A percentile compares a stretch with the other conserved stretches of the same genome.
These are phyloP conservation scores for Rhagophthalmus giganteus DNA, from an alignment of 2,888 invertebrate genomes.

Conservation along the genomic window DNA sequence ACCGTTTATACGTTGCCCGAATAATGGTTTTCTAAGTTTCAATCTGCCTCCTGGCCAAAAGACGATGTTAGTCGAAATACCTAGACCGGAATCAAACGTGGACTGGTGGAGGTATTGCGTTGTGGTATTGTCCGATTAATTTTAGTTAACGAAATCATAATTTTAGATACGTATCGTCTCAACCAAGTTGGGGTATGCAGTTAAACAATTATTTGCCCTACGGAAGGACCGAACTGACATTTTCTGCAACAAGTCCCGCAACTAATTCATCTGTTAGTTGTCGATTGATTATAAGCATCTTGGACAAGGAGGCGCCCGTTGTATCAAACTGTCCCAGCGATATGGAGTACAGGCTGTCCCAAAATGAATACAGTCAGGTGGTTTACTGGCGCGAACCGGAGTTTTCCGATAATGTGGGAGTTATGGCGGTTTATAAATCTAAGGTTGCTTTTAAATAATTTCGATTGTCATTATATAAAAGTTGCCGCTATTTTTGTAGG, in stretches of 20 bases:
- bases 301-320: slow-evolving; percentile 61
- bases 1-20: slow-evolving; percentile 67
- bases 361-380: slow-evolving; percentile 59
- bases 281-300: slow-evolving; percentile 62
- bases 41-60: slow-evolving; percentile 58
- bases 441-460: slow-evolving; percentile 56
- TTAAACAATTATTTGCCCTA: slow-evolving; percentile 62
- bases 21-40: slow-evolving; percentile 59
- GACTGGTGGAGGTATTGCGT: slow-evolving; percentile 65
- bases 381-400: slow-evolving; percentile 69
- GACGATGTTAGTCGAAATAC: slow-evolving; percentile 57
- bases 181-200: slow-evolving; percentile 65
- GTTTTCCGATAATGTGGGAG: slow-evolving; percentile 62
- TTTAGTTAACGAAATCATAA: too few relatives aligned
- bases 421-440: slow-evolving; percentile 63
- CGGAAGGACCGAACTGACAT: slow-evolving; percentile 63
- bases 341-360: slow-evolving; percentile 61
- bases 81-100: slow-evolving; percentile 65
- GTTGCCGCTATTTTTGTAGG: slow-evolving; percentile 49
- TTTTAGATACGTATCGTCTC: slow-evolving; percentile 61
- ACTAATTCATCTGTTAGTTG: slow-evolving; percentile 62
- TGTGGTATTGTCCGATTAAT: too few relatives aligned
- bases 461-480: background rate
- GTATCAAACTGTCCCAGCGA: slow-evolving; percentile 65
- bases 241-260: slow-evolving; percentile 62